phyloP scores from a whole-genome alignment of 2,888 invertebrate species.

The Polydrusus tereticollis region DNA sequence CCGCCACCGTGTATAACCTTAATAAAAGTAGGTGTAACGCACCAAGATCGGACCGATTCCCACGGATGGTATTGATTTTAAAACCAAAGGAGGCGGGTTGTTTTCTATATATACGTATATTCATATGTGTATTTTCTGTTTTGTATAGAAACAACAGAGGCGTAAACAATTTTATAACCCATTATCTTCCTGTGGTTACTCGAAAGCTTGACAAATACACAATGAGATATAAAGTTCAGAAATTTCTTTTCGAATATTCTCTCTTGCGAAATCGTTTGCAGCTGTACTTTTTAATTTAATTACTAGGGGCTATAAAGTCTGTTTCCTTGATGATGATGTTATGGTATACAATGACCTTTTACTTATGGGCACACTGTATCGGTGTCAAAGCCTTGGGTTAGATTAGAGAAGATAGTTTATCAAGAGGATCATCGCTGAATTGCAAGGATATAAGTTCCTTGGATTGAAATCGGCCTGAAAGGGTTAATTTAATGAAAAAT shows the following conservation, averaged over 20 bases:
- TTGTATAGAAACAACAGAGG: slow-evolving; percentile 10
- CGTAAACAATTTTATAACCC: slow-evolving; percentile 29
- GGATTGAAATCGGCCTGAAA: too few relatives aligned
- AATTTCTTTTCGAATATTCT: neutral
- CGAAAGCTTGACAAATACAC: slow-evolving; percentile 5
- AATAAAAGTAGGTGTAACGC: slow-evolving; percentile 43
- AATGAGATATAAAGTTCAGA: neutral
- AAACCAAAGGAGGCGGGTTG: slow-evolving; percentile 36
- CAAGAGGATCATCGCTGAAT: too few relatives aligned
- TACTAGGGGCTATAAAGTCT: too few relatives aligned
- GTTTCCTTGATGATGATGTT: too few relatives aligned
- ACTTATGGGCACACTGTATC: too few relatives aligned
- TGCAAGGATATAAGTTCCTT: too few relatives aligned
- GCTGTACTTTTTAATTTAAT: neutral
- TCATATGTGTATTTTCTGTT: slow-evolving; percentile 18
- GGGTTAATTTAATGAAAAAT: too few relatives aligned
- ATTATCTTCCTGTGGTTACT: neutral
- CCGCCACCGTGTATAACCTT: slow-evolving; percentile 14
- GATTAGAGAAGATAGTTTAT: too few relatives aligned
- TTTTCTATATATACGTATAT: slow-evolving; percentile 18
- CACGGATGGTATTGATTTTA: slow-evolving; percentile 43
- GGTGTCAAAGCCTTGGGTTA: too few relatives aligned
- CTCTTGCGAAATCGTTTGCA: neutral
- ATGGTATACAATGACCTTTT: too few relatives aligned
- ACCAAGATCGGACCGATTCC: slow-evolving; percentile 33